Evolutionary conservation across 2,113 vertebrate species (phyloP), one percentile per base, ranked within the genome.

Genomic region (Phoxinus phoxinus): DNA sequence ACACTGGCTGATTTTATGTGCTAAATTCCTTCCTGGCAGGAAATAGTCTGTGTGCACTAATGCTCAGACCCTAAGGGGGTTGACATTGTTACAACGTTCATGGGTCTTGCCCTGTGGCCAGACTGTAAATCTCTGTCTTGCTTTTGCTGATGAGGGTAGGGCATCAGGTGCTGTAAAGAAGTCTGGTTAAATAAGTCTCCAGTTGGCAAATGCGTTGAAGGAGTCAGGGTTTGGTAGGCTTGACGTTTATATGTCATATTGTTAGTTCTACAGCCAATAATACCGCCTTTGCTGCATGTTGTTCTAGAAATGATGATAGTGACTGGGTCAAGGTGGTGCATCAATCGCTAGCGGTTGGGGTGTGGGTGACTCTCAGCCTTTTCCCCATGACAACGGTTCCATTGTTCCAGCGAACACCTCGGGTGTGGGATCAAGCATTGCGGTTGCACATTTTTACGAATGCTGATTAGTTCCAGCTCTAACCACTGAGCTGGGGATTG

Each of bases 1-100:
- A 83, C 77, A 58, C 86, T 91, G 87, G 78, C 90, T 21, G 73
- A 46, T 88, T 84, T 90, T 86, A 90, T 84, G 89, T 90, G 90
- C 90, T 90, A 92, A 91, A 95, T 94, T 94, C 94, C 93, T 93
- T 94, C 90, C 91, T 90, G 89, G 87, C 87, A 92, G 90, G 90
- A 90, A 93, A 93, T 91, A 87, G 90, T 90, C 89, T 83, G 86
- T 84, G 85, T 67, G 27, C 44, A 48, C 77, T 86, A 86, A 85
- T 89, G 78, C 86, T 88, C 86, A 74, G 78, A 90, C 91, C 89
- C 89, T 37, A 53, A 89, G 88, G 87, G 76, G 89, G 83, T 90
- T 91, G 91, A 90, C 87, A 87, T 86, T 69, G 81, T 91, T 86
- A 90, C 88, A 89, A 86, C 89, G 88, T 90, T 74, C 35, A 9